phyloP scores from a whole-genome alignment of 2,797 vertebrate species.

The Thaleichthys pacificus region DNA sequence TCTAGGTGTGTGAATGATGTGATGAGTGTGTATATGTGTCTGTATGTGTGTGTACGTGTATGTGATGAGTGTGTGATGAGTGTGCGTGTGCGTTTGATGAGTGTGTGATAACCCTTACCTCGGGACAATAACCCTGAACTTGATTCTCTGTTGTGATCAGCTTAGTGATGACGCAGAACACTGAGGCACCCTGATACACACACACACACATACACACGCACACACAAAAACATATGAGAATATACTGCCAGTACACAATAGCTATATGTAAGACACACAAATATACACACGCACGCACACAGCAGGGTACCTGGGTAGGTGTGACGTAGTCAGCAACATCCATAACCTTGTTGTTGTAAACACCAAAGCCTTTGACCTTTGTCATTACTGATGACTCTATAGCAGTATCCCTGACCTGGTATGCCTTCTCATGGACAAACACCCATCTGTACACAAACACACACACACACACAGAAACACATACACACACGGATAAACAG shows the following conservation, averaged over 20 bases:
- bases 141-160: conserved; percentile 90
- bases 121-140: conserved; percentile 86
- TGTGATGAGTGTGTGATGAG: too few relatives aligned
- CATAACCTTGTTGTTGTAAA: conserved; percentile 84
- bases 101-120: conserved; percentile 71
- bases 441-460: conserved; percentile 79
- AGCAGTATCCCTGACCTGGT: conserved; percentile 87
- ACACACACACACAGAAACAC: not conserved
- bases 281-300: conserved; percentile 6
- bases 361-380: conserved; percentile 92
- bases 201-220: conserved; percentile 8
- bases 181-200: conserved; percentile 82
- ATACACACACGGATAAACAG: conserved; percentile 9
- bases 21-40: too few relatives aligned
- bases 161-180: conserved; percentile 94
- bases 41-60: too few relatives aligned
- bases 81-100: too few relatives aligned
- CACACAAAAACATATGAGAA: not conserved
- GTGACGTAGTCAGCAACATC: conserved; percentile 91
- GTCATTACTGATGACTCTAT: conserved; percentile 94
- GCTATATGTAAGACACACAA: conserved; percentile 17
- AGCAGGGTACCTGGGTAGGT: conserved; percentile 81
- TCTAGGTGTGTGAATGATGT: too few relatives aligned
- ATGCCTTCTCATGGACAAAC: conserved; percentile 92
- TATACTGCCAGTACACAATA: not conserved